These are phyloP conservation scores for Terrapene triunguis DNA, from an alignment of 2,113 vertebrate genomes.

Conservation along the genomic window DNA sequence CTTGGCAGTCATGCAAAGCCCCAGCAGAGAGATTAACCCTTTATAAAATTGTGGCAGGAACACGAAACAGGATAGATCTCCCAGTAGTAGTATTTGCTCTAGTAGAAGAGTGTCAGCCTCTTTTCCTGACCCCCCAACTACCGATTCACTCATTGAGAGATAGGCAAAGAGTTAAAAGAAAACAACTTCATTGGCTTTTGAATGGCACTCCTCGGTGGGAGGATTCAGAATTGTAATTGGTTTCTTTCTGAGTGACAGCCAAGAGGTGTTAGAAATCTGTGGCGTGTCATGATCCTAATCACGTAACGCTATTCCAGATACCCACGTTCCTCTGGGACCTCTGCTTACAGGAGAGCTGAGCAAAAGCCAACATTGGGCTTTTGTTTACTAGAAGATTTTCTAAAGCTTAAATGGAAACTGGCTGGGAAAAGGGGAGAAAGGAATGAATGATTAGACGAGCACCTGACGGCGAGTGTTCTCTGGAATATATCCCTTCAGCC, in stretches of 20 bases:
- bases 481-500: not conserved
- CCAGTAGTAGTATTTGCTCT: accelerated
- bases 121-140: not conserved
- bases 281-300: not conserved
- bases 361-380: not conserved
- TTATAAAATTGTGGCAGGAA: not conserved
- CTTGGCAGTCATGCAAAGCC: not conserved
- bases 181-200: not conserved
- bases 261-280: not conserved
- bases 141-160: accelerated
- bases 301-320: not conserved
- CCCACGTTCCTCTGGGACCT: not conserved
- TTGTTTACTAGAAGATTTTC: not conserved
- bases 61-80: accelerated
- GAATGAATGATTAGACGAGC: not conserved
- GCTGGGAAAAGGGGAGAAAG: not conserved
- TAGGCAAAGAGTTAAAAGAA: not conserved
- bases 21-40: not conserved
- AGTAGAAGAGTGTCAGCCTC: not conserved
- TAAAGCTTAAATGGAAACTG: not conserved
- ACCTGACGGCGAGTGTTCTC: too few species aligned
- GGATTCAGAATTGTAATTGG: not conserved
- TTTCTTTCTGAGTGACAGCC: conserved; percentile 4
- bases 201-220: not conserved
- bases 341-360: not conserved